Conservation (phyloP, 2,888 invertebrate genomes). For the Heliconius sara region DNA sequence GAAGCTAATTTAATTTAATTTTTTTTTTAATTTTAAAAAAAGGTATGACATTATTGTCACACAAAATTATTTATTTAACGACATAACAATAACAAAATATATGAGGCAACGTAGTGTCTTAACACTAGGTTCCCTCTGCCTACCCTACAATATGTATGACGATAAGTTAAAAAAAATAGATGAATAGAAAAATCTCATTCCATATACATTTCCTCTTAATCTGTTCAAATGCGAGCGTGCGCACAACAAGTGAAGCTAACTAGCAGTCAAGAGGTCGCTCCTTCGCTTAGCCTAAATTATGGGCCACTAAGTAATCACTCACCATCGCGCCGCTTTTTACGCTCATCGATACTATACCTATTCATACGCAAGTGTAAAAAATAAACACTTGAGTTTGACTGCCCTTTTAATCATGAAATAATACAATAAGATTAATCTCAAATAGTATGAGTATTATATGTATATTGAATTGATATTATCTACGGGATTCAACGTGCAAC, state of each 20-base stretch:
- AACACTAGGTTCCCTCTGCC: no score
- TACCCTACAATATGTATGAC: neutral
- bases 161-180: neutral
- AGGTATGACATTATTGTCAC: neutral
- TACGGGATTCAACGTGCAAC: no score
- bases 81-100: neutral
- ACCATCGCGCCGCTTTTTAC: slow-evolving; percentile 57
- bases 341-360: slow-evolving; percentile 44
- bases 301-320: slow-evolving; percentile 74
- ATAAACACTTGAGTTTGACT: slow-evolving; percentile 46
- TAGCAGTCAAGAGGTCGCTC: slow-evolving; percentile 72
- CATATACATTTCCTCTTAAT: slow-evolving; percentile 31
- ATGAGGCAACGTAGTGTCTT: no score
- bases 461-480: neutral
- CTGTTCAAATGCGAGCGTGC: slow-evolving; percentile 65
- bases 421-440: slow-evolving; percentile 36
- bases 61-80: neutral
- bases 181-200: neutral
- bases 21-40: no score
- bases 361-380: neutral
- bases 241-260: slow-evolving; percentile 81
- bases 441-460: slow-evolving; percentile 6
- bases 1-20: no score
- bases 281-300: slow-evolving; percentile 75
- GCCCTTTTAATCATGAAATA: slow-evolving; percentile 43